Conservation (phyloP, 2,797 vertebrate genomes). For the Takifugu ocellatus region DNA sequence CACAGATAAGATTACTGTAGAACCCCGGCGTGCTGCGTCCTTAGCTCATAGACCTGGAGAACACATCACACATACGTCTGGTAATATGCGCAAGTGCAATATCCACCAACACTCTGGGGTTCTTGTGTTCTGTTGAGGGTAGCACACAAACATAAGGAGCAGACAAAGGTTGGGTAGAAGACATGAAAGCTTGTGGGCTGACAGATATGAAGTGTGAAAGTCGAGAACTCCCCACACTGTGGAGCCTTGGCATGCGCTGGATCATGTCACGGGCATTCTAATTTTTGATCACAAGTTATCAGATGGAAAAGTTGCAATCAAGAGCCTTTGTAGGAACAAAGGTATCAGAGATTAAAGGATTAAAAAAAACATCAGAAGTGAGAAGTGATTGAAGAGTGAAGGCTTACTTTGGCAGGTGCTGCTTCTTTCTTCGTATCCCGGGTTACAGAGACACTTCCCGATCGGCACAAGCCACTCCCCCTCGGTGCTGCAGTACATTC, state of each 20-base stretch:
- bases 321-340: neutral
- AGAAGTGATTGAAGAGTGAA: neutral
- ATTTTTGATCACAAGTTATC: neutral
- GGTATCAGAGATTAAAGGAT: neutral
- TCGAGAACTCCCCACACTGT: slow-evolving; percentile 22
- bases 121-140: slow-evolving; percentile 30
- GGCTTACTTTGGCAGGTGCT: slow-evolving; percentile 92
- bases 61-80: slow-evolving; percentile 37
- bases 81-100: slow-evolving; percentile 23
- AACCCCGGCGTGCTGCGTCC: slow-evolving; percentile 53
- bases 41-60: slow-evolving; percentile 50
- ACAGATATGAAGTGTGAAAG: slow-evolving; percentile 59
- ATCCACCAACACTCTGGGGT: slow-evolving; percentile 23
- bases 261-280: neutral
- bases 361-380: neutral
- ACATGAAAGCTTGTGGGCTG: slow-evolving; percentile 36
- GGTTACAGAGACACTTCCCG: slow-evolving; percentile 93
- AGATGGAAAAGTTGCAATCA: slow-evolving; percentile 1
- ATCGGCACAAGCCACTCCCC: slow-evolving; percentile 99
- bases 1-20: slow-evolving; percentile 52
- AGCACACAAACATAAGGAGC: slow-evolving; percentile 17
- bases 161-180: slow-evolving; percentile 12
- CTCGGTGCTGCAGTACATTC: slow-evolving; percentile 99
- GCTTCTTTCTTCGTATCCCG: slow-evolving; percentile 89
- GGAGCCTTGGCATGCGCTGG: neutral